Conservation (phyloP, 1,140 invertebrate species). For the Drosophila setifemur region DNA sequence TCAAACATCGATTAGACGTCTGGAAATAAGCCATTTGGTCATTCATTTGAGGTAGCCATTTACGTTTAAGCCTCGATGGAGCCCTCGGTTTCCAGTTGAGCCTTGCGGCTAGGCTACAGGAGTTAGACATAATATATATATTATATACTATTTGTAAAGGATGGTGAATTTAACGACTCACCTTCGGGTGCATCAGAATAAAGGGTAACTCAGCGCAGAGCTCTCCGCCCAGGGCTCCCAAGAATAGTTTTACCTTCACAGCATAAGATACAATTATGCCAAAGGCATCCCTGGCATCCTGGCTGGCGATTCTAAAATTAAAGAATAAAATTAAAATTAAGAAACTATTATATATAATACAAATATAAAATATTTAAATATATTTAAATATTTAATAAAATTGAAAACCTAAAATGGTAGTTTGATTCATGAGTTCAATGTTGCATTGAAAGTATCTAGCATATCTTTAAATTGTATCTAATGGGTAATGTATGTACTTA, state of each 20-base stretch:
- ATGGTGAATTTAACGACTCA: conserved; percentile 43
- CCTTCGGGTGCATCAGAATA: conserved; percentile 98
- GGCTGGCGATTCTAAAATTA: conserved; percentile 87
- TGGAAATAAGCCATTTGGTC: conserved; percentile 58
- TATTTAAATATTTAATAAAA: too few relatives aligned
- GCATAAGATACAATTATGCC: conserved; percentile 95
- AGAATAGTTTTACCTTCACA: conserved; percentile 97
- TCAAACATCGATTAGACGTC: conserved; percentile 22
- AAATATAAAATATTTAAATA: too few relatives aligned
- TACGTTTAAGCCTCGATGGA: conserved; percentile 57
- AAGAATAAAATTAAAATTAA: conserved; percentile 34
- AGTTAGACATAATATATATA: not conserved
- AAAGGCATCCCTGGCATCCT: conserved; percentile 92
- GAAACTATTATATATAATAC: too few relatives aligned
- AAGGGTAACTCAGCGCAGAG: conserved; percentile 97
- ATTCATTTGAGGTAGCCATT: conserved; percentile 51
- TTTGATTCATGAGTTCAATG: too few relatives aligned
- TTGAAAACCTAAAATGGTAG: too few relatives aligned
- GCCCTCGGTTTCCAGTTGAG: conserved; percentile 61
- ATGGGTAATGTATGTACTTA: conserved; percentile 83
- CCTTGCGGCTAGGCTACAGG: conserved; percentile 73
- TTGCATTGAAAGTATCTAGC: too few relatives aligned
- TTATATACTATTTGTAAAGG: not conserved
- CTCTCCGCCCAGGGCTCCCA: conserved; percentile 97
- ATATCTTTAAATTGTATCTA: too few relatives aligned